A percentile compares a stretch with the other conserved stretches of the same genome.
Evolutionary conservation across 23 tunicate species (phyloP).

Genomic region (Ciona savignyi): DNA sequence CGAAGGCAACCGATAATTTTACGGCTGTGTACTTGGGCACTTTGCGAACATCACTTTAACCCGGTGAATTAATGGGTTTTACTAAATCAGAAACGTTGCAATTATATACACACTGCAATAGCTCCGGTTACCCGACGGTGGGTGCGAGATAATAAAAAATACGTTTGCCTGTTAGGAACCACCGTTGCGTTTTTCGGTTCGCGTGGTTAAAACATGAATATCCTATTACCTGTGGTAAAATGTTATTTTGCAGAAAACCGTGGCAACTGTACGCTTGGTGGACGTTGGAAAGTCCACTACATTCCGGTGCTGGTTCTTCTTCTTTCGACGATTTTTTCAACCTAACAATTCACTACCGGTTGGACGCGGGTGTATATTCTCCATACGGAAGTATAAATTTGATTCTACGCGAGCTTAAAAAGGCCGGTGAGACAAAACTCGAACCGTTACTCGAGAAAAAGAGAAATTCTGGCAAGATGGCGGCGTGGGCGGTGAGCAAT

Average conservation of each 20-base stretch:
- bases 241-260: background rate
- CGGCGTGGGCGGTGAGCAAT: background rate
- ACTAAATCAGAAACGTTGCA: no score
- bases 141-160: no score
- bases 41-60: no score
- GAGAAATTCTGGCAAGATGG: conserved; percentile 20
- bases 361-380: background rate
- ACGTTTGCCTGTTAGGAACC: no score
- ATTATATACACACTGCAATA: no score
- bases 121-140: no score
- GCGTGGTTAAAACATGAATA: no score
- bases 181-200: no score
- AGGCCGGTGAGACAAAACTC: conserved; percentile 46
- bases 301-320: background rate
- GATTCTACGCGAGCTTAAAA: conserved; percentile 40
- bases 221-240: no score
- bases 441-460: conserved; percentile 52
- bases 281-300: background rate
- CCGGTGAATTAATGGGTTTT: no score
- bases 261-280: background rate
- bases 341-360: background rate
- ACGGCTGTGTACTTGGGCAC: no score
- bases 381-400: conserved; percentile 16
- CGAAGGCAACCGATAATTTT: no score
- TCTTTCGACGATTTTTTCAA: background rate